Evolutionary conservation across 2,113 vertebrate species (phyloP).

Genomic region (Upupa epops): DNA sequence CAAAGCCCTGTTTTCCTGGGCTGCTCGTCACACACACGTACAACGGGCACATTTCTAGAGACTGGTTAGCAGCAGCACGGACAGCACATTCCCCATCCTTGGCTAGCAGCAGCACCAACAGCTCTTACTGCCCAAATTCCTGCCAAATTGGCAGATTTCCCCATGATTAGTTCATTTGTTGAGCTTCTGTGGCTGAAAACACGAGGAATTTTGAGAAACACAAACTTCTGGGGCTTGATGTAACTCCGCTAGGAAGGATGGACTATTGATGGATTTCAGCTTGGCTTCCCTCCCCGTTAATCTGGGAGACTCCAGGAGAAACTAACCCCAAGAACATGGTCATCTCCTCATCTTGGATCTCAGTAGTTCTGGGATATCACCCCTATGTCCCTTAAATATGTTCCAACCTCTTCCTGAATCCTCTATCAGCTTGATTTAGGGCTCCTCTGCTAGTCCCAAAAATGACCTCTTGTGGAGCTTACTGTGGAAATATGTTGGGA

Average conservation of each 20-base stretch:
- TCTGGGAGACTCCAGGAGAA: not conserved
- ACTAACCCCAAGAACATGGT: rapidly evolving
- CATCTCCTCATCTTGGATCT: not conserved
- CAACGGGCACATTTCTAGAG: not conserved
- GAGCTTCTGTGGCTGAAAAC: slow-evolving; percentile 15
- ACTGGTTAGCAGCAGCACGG: not conserved
- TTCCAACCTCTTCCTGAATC: not conserved
- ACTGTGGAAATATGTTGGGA: not conserved
- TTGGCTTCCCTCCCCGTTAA: not conserved
- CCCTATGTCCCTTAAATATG: not conserved
- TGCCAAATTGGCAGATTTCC: not conserved
- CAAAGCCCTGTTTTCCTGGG: not conserved
- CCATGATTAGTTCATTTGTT: not conserved
- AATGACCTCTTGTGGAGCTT: not conserved
- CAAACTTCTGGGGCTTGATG: not conserved
- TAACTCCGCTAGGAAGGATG: not conserved
- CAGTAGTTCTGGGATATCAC: not conserved
- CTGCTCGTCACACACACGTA: not conserved
- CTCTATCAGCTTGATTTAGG: not conserved
- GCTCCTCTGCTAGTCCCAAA: slow-evolving; percentile 24
- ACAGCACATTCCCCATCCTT: not conserved
- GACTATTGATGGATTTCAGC: not conserved
- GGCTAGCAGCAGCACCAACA: not conserved
- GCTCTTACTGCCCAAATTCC: not conserved
- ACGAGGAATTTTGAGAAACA: not conserved